Evolutionary conservation across 1,140 invertebrate species (phyloP).

Genomic region (Zeugodacus cucurbitae): DNA sequence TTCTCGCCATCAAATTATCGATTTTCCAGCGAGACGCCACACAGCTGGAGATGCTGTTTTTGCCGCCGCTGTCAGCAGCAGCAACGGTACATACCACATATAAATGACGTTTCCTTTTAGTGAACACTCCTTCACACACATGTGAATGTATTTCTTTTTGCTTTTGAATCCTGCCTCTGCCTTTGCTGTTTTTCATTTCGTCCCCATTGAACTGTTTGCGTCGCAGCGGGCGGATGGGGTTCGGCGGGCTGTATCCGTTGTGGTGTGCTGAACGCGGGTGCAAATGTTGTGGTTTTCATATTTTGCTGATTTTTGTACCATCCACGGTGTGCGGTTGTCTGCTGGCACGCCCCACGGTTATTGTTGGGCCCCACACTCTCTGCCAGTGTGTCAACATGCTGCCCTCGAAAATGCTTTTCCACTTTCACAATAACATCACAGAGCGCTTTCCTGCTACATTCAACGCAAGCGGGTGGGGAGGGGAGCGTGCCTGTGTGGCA

Average conservation of each 20-base stretch:
- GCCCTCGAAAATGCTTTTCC: not conserved
- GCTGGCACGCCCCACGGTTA: not conserved
- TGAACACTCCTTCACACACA: too few species aligned
- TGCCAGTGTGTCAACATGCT: not conserved
- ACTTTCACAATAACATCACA: slow-evolving; percentile 22
- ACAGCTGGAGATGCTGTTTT: not conserved
- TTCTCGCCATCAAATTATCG: not conserved
- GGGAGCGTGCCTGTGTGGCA: not conserved
- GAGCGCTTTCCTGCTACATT: not conserved
- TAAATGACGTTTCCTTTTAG: not conserved
- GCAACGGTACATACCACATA: not conserved
- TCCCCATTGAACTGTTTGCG: not conserved
- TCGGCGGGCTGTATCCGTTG: not conserved
- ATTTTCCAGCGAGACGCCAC: not conserved
- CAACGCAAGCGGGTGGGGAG: not conserved
- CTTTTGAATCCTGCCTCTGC: not conserved
- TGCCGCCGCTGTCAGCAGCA: not conserved
- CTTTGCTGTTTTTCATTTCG: not conserved
- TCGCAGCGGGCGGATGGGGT: not conserved
- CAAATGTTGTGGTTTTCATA: slow-evolving; percentile 35
- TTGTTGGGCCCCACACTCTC: not conserved
- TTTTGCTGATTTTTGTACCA: slow-evolving; percentile 5
- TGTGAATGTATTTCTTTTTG: not conserved
- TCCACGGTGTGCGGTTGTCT: not conserved
- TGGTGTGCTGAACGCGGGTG: not conserved